These are phyloP conservation scores for Pteruthius melanotis DNA, from an alignment of 2,113 vertebrate species.

Conservation along the genomic window DNA sequence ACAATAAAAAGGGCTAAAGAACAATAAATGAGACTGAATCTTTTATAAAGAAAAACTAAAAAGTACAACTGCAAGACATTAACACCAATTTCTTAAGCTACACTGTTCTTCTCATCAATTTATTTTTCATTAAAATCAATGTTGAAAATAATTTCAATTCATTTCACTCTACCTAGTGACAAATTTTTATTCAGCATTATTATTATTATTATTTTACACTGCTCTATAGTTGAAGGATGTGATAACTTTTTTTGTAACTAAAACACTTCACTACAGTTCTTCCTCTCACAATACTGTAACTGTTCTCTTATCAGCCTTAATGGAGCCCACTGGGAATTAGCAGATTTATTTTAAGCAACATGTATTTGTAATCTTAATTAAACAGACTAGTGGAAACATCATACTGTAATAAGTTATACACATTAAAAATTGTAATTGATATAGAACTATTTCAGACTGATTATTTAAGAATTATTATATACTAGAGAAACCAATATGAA, in stretches of 20 bases:
- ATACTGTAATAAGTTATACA: neutral
- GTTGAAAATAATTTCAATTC: neutral
- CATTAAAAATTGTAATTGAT: neutral
- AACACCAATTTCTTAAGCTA: neutral
- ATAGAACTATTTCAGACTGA: neutral
- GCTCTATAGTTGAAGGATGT: neutral
- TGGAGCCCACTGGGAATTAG: neutral
- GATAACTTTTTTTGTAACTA: neutral
- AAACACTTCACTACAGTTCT: neutral
- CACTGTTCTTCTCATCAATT: neutral
- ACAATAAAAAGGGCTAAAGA: neutral
- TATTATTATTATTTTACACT: neutral
- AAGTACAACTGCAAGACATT: neutral
- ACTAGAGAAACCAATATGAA: neutral
- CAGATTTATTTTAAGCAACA: slow-evolving; percentile 19
- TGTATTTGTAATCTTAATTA: slow-evolving; percentile 6
- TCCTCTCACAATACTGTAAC: neutral
- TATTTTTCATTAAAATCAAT: neutral
- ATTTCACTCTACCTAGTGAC: neutral
- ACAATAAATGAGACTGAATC: neutral
- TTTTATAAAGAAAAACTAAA: neutral
- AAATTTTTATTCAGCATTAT: neutral
- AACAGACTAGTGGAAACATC: neutral
- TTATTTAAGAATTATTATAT: neutral
- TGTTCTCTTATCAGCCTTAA: neutral